These are phyloP conservation scores for Cyclargus thomasi DNA, from an alignment of 1,140 invertebrate species.

Conservation along the genomic window DNA sequence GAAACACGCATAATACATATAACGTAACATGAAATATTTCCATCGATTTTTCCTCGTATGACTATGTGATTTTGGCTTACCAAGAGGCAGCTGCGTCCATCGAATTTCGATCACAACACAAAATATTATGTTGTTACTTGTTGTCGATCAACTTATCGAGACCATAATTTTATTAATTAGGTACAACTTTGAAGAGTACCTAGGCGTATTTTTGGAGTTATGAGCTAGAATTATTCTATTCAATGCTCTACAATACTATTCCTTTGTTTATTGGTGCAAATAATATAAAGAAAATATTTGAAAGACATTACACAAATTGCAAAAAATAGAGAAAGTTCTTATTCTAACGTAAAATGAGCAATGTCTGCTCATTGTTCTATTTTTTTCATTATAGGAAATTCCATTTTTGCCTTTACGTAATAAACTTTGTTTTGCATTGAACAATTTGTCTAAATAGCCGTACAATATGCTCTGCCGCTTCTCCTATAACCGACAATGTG, in stretches of 20 bases:
- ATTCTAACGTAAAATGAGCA: not conserved
- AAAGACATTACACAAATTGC: not conserved
- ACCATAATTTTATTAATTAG: too few relatives aligned
- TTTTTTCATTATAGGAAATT: not conserved
- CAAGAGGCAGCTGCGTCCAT: not conserved
- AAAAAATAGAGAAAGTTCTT: slow-evolving; percentile 4
- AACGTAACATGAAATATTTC: not conserved
- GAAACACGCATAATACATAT: not conserved
- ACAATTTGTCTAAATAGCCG: not conserved
- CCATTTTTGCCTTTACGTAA: not conserved
- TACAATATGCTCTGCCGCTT: not conserved
- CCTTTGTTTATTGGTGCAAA: too few relatives aligned
- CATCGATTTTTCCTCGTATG: not conserved
- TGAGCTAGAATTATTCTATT: too few relatives aligned
- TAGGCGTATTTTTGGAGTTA: too few relatives aligned
- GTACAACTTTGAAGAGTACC: too few relatives aligned
- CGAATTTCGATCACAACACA: too few relatives aligned
- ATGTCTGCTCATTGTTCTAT: not conserved
- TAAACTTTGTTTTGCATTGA: slow-evolving; percentile 9
- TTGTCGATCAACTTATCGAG: too few relatives aligned
- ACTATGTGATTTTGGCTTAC: not conserved
- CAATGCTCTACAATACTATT: too few relatives aligned
- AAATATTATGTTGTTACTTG: too few relatives aligned
- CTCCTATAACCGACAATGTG: not conserved
- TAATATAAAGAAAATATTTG: not conserved